Base-by-base conservation (phyloP, 2,888 invertebrate genomes). In the Melanotus villosus region DNA sequence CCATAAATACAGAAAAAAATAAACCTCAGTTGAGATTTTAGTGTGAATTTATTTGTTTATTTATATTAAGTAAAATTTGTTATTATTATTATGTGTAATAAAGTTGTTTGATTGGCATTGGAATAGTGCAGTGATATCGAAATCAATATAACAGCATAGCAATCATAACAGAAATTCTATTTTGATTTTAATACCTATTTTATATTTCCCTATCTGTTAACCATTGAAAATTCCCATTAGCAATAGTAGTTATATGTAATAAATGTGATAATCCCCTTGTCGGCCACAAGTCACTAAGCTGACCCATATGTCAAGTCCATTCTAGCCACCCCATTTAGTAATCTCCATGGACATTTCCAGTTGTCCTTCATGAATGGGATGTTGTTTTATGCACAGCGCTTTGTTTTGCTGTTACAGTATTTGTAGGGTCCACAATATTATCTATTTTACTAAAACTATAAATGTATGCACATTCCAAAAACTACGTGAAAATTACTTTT, bases 231-330 rank as follows among this genome's bases (percentile, higher is more conserved):
- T 56, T 66, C 36, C 50, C 66, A 66, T 72, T 70, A 72, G 56
- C 70, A 65, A 57, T 47, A 64, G 72, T 70, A 72, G 72, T 73
- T 75, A 73, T 73, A 56, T 75, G 71, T 75, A 73, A 75, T 75
- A 73, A 73, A 75, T 73, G 75, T 70, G 73, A 67, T 73, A 73
- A 75, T 75, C 72, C 75, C 73, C 75, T 59, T 47, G 72, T 70
- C 70, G 75, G 62, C 70, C 68, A 75, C 73, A 75, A 75, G 72
- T 73, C 73, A 75, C 65, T 65, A 59, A 43, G 52, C 50, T 57
- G 57, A 60, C 66, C 70, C 70, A 70, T 70, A 70, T 70, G 70
- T 70, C 70, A 66, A 66, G 52, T 66, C 60, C 52, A 66, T 66
- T 52, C 66, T 41, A 16, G 14, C 66, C 60, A 60, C 66, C 66